Percentiles rank a stretch among this genome's conserved stretches.
Conservation (phyloP, 2,888 invertebrate genomes). For the Stenchaetothrips biformis region DNA sequence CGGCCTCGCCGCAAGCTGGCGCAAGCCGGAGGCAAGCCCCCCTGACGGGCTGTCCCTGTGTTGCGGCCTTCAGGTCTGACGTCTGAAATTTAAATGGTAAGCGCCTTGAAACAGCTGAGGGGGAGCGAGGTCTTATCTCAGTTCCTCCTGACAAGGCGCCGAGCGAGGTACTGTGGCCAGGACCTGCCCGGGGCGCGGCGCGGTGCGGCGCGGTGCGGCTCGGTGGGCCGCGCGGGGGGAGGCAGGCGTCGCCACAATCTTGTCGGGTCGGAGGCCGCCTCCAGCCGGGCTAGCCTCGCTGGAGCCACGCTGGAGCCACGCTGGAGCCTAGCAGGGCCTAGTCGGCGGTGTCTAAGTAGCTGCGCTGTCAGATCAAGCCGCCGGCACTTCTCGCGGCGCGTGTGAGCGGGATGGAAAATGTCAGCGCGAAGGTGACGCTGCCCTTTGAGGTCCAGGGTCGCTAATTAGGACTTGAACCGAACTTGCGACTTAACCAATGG, state of each 20-base stretch:
- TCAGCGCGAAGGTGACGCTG: neutral
- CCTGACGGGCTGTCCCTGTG: no score
- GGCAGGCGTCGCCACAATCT: neutral
- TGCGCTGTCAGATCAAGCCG: neutral
- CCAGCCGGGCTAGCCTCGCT: no score
- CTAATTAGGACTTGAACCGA: no score
- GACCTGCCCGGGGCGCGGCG: neutral
- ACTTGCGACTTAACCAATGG: no score
- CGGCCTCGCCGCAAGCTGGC: no score
- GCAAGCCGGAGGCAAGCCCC: no score
- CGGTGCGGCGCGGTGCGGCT: neutral
- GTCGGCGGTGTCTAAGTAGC: neutral
- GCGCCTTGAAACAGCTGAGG: neutral
- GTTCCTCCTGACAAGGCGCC: neutral
- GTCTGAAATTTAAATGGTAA: conserved; percentile 1
- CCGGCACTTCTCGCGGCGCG: no score
- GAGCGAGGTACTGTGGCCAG: neutral
- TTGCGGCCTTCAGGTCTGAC: neutral
- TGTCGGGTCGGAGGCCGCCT: neutral
- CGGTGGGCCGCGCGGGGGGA: neutral
- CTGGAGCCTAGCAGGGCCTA: no score
- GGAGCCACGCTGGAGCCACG: no score
- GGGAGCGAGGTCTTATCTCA: neutral
- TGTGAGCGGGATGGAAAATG: no score
- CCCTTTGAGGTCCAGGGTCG: no score